These are phyloP conservation scores for Hesperophylax magnus DNA, from an alignment of 1,140 invertebrate genomes.

Conservation along the genomic window DNA sequence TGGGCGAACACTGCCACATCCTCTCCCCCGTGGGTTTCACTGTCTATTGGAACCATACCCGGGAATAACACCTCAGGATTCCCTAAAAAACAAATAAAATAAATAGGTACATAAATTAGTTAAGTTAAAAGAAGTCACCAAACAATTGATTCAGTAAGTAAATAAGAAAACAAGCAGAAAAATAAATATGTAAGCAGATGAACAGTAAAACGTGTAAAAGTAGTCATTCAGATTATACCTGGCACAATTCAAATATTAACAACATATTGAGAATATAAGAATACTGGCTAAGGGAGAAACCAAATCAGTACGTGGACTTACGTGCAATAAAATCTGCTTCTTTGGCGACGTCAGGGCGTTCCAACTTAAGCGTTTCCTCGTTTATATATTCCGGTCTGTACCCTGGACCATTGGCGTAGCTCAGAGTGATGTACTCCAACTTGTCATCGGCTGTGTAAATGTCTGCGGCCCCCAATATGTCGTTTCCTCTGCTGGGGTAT, in stretches of 20 bases:
- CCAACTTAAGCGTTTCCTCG: conserved; percentile 46
- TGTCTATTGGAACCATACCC: conserved; percentile 68
- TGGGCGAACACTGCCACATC: conserved; percentile 77
- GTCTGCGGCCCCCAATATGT: conserved; percentile 72
- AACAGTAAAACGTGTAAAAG: too few relatives aligned
- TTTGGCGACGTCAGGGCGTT: conserved; percentile 11
- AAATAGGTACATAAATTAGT: too few relatives aligned
- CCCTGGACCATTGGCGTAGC: conserved; percentile 78
- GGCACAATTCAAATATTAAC: too few relatives aligned
- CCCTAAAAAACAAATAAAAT: too few relatives aligned
- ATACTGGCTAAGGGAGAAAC: too few relatives aligned
- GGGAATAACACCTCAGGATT: conserved; percentile 52
- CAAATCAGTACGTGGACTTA: not conserved
- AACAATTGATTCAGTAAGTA: too few relatives aligned
- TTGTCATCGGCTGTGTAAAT: conserved; percentile 62
- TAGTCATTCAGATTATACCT: too few relatives aligned
- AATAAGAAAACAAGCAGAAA: too few relatives aligned
- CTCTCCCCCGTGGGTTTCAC: conserved; percentile 79
- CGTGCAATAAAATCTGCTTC: conserved; percentile 20
- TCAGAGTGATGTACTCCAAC: conserved; percentile 79
- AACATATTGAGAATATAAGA: too few relatives aligned
- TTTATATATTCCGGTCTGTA: conserved; percentile 58
- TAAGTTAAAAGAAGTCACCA: too few relatives aligned
- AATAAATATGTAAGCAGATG: too few relatives aligned
- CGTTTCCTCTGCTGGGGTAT: conserved; percentile 67